A percentile compares a stretch with the other conserved stretches of the same genome.
Conservation (phyloP, 2,888 invertebrate genomes). For the Oxycera nigricornis region DNA sequence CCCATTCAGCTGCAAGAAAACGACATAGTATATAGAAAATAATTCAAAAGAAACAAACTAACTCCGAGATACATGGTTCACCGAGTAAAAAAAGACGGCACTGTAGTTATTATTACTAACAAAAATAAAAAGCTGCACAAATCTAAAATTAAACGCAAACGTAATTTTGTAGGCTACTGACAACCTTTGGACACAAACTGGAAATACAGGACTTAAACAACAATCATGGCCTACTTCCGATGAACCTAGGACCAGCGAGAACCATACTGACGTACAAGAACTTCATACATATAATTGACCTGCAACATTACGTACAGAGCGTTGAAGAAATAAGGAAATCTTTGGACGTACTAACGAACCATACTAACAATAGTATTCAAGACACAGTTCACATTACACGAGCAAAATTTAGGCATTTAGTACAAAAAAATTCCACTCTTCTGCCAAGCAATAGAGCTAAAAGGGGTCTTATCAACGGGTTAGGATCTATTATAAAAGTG, state of each 20-base stretch:
- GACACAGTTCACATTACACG: too few relatives aligned
- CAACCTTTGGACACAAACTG: background rate
- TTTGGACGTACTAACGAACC: too few relatives aligned
- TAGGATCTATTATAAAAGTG: too few relatives aligned
- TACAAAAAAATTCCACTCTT: too few relatives aligned
- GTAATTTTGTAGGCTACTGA: background rate
- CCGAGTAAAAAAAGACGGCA: conserved; percentile 30
- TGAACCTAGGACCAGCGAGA: background rate
- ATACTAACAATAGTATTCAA: too few relatives aligned
- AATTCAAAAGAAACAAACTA: conserved; percentile 41
- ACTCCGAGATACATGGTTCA: conserved; percentile 42
- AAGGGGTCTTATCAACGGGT: too few relatives aligned
- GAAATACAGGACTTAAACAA: background rate
- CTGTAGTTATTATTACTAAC: conserved; percentile 38
- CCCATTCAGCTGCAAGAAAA: background rate
- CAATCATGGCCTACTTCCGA: background rate
- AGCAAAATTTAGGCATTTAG: too few relatives aligned
- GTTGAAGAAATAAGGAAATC: too few relatives aligned
- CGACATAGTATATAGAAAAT: conserved; percentile 40
- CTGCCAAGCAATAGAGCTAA: too few relatives aligned
- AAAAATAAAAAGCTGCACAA: conserved; percentile 44
- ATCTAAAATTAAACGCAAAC: background rate
- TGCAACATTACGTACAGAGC: background rate
- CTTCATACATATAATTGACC: background rate
- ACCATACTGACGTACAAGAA: background rate